phyloP scores from a whole-genome alignment of 2,797 vertebrate genomes.

The Eupleurogrammus muticus region DNA sequence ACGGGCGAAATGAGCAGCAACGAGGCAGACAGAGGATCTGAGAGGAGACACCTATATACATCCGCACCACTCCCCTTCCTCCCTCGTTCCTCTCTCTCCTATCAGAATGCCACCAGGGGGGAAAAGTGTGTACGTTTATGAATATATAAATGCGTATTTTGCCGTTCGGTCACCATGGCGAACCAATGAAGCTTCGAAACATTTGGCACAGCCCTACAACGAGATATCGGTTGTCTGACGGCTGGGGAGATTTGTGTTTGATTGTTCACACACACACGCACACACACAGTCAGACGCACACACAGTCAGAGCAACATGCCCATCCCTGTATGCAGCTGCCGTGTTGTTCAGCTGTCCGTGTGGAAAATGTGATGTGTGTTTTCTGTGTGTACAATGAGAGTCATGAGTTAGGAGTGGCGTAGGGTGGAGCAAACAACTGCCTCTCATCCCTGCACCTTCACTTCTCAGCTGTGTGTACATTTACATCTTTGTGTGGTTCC shows the following conservation, averaged over 20 bases:
- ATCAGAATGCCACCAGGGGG: too few species aligned
- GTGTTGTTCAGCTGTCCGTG: conserved; percentile 72
- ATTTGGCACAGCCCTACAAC: too few species aligned
- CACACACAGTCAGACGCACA: conserved; percentile 37
- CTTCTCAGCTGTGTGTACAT: neutral
- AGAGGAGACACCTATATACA: too few species aligned
- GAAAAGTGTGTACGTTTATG: too few species aligned
- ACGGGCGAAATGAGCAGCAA: too few species aligned
- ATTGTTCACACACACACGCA: conserved; percentile 50
- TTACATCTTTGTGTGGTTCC: conserved; percentile 9
- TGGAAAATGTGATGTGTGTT: conserved; percentile 70
- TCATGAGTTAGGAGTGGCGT: conserved; percentile 59
- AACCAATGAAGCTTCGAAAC: too few species aligned
- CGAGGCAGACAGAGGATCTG: too few species aligned
- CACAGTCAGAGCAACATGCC: conserved; percentile 57
- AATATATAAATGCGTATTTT: too few species aligned
- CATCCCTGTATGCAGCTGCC: conserved; percentile 72
- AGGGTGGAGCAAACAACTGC: conserved; percentile 46
- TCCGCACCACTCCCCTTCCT: too few species aligned
- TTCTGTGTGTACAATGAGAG: conserved; percentile 62
- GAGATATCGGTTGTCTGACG: conserved; percentile 46
- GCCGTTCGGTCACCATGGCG: too few species aligned
- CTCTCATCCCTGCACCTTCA: conserved; percentile 53
- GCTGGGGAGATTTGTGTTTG: conserved; percentile 47
- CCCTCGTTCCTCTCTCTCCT: too few species aligned